These are phyloP conservation scores for Ormyrus pomaceus DNA, from an alignment of 2,888 invertebrate species.

Conservation along the genomic window DNA sequence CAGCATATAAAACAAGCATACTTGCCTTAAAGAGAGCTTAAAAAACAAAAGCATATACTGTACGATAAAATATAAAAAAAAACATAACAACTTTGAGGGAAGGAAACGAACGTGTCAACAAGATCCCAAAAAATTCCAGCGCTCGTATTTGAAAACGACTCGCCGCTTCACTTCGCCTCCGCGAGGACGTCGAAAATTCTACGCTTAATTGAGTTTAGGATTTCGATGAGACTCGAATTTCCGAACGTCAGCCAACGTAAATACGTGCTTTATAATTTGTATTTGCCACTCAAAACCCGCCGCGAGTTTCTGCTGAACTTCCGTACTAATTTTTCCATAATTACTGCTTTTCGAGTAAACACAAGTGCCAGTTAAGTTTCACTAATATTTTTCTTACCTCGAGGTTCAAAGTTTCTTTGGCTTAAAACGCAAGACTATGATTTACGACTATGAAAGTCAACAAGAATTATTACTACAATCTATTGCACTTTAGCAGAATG, in stretches of 20 bases:
- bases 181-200: neutral
- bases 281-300: constrained; percentile 9
- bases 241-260: neutral
- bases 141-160: neutral
- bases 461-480: too few species aligned
- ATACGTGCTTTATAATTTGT: constrained; percentile 4
- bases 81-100: neutral
- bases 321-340: too few species aligned
- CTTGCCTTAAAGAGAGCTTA: neutral
- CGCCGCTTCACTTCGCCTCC: too few species aligned
- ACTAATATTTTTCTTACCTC: too few species aligned
- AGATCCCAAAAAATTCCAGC: constrained; percentile 30
- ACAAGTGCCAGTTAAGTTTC: too few species aligned
- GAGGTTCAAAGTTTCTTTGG: too few species aligned
- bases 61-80: neutral
- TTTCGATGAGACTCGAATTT: constrained; percentile 40
- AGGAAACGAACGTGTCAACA: constrained; percentile 15
- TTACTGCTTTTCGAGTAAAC: too few species aligned
- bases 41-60: neutral
- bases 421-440: too few species aligned
- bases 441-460: too few species aligned
- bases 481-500: too few species aligned
- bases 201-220: constrained; percentile 42
- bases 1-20: neutral
- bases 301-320: neutral